Evolutionary conservation across 2,888 invertebrate genomes (phyloP), one percentile per base, ranked within the genome.

Genomic region (Flexamia atlantica): DNA sequence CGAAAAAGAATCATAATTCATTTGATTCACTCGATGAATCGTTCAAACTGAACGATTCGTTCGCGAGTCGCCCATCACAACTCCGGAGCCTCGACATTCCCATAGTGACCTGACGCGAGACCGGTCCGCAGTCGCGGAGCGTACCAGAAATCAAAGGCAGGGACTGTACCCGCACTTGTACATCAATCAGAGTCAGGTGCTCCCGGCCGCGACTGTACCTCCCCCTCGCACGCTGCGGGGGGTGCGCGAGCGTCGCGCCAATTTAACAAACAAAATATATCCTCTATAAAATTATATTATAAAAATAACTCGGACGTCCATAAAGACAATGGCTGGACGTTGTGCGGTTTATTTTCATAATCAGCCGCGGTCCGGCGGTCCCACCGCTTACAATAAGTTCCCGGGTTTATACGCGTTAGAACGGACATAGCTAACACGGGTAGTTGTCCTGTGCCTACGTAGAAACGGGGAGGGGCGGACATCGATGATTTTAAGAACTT

Each of bases 221-320:
- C 76, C 76, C 72, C 32, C 72, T 32, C 72, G 32, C 42, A 7
- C n/a, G 3, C 50, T 1, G 50, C 50, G 76, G 76, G 76, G 76
- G 76, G 72, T 76, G 76, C 1, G 28, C 76, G 76, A 50, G 40
- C 76, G 50, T 20, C 40, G 14, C 72, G 76, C 76, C 76, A 76
- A 76, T 76, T 76, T 76, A 76, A 76, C 76, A 76, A 76, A 76
- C 76, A 76, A 76, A 76, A 76, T 76, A 76, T 50, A 46, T 76
- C 76, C 76, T 46, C 76, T 76, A 76, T 76, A 76, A 76, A 76
- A 76, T 76, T 76, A 76, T 76, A 76, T 76, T 76, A 76, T 76
- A 28, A 76, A 76, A 76, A 76, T 76, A 76, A 76, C 76, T 76
- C 76, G 46, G 50, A 72, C 17, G 72, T 46, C 23, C 50, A 50